A percentile compares a stretch with the other conserved stretches of the same genome.
phyloP scores from a whole-genome alignment of 2,888 invertebrate genomes.

The Unio pictorum region DNA sequence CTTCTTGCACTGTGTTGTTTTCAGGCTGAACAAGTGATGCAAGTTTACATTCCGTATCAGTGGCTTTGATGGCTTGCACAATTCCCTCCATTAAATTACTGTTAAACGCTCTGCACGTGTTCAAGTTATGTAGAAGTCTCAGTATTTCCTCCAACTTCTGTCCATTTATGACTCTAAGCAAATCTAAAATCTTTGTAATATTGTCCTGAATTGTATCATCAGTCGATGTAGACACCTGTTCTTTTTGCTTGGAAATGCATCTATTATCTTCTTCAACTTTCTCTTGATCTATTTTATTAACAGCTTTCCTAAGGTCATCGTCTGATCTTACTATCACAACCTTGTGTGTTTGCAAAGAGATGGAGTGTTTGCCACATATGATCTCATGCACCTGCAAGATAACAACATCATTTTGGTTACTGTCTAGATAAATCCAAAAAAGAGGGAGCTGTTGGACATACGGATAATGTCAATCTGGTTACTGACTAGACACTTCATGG shows the following conservation, averaged over 20 bases:
- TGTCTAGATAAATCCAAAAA: background rate
- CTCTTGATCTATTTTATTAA: background rate
- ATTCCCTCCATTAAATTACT: too few relatives aligned
- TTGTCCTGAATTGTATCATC: background rate
- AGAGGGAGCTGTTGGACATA: background rate
- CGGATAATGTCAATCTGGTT: too few relatives aligned
- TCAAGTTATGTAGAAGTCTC: background rate
- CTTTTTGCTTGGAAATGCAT: too few relatives aligned
- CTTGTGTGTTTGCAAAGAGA: background rate
- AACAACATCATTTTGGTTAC: constrained; percentile 1
- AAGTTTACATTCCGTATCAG: too few relatives aligned
- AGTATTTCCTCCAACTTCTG: background rate
- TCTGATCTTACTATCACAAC: constrained; percentile 1
- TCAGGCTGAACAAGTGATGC: too few relatives aligned
- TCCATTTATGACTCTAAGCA: background rate
- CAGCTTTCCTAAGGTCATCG: background rate
- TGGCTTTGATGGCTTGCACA: too few relatives aligned
- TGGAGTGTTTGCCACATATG: background rate
- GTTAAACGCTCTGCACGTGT: background rate
- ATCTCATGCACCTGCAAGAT: background rate
- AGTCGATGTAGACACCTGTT: background rate
- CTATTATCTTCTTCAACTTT: background rate
- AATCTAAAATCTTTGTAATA: background rate
- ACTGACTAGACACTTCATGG: too few relatives aligned
- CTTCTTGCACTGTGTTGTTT: too few relatives aligned